Base-by-base conservation (phyloP, 2,888 invertebrate genomes). In the Pseudoips prasinana region DNA sequence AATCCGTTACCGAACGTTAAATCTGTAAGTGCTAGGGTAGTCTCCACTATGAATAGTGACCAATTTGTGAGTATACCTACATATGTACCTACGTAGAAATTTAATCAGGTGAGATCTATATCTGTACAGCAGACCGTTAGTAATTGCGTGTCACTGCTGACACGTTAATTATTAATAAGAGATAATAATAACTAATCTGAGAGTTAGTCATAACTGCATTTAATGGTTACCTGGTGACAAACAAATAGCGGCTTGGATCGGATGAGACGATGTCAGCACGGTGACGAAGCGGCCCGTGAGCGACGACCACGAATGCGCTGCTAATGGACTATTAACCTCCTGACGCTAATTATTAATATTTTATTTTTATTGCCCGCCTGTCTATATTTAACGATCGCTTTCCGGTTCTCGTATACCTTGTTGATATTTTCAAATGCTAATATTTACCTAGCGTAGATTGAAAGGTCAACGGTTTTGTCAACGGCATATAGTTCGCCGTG, bases 321-420 rank as follows among this genome's bases (percentile, higher is more conserved):
- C 73, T 76, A 81, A 83, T 79, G 74, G 79, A 73, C 76, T 73
- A 73, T 83, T 76, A 78, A 78, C 74, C 73, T 74, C 60, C 69
- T 66, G 65, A 68, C 52, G 65, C 70, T 79, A 74, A 82, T 81
- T 82, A 78, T 81, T 81, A 75, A 84, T 85, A 83, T 82, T 85
- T 82, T 78, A 78, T 81, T 77, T 84, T 85, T 81, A 82, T 73
- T 53, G 58, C 54, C 50, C 65, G 69, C 69, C 74, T 69, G 70
- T 72, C 75, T 66, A 65, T 68, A 65, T 73, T 77, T 76, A 79
- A 85, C 71, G 77, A 71, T 65, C 73, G 63, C 70, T 81, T 82
- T 82, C 85, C 86, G 80, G 80, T 72, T 69, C 54, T 65, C 62
- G 56, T 62, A 73, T 69, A 65, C 61, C n/a, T n/a, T 66, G 59